Conservation (phyloP, 1,140 invertebrate genomes). For the Megalonaias nervosa region DNA sequence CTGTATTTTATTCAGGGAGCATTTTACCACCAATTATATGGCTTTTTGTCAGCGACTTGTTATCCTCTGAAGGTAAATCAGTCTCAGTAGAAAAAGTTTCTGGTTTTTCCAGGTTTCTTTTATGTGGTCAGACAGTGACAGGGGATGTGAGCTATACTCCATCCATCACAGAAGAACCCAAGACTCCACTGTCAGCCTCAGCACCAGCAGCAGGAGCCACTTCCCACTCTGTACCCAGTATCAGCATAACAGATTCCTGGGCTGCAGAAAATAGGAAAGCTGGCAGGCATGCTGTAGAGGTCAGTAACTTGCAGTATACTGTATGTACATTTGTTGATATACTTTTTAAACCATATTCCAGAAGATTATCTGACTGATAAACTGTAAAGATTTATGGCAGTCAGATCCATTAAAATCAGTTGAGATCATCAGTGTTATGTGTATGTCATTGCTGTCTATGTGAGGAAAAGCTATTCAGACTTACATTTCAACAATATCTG, state of each 20-base stretch:
- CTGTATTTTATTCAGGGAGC: too few relatives aligned
- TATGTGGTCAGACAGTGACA: conserved; percentile 65
- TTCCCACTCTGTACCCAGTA: conserved; percentile 15
- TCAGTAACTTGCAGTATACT: conserved; percentile 16
- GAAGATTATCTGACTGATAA: too few relatives aligned
- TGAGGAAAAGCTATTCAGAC: too few relatives aligned
- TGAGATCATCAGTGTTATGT: too few relatives aligned
- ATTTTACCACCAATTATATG: too few relatives aligned
- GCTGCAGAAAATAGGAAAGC: conserved; percentile 40
- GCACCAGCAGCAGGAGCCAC: conserved; percentile 23
- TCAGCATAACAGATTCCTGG: conserved; percentile 18
- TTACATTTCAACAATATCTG: too few relatives aligned
- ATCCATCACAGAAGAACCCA: conserved; percentile 14
- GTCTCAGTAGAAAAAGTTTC: not conserved
- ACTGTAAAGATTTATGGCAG: too few relatives aligned
- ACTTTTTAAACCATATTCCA: too few relatives aligned
- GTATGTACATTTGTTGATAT: not conserved
- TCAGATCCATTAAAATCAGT: too few relatives aligned
- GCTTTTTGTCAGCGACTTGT: not conserved
- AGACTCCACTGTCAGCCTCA: conserved; percentile 14
- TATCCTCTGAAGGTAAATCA: not conserved
- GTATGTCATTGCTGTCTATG: too few relatives aligned
- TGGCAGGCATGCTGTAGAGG: conserved; percentile 61
- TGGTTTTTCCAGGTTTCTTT: conserved; percentile 50
- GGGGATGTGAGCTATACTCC: conserved; percentile 41